Evolutionary conservation across 2,113 vertebrate genomes (phyloP).

Genomic region (Hystrix cristata): DNA sequence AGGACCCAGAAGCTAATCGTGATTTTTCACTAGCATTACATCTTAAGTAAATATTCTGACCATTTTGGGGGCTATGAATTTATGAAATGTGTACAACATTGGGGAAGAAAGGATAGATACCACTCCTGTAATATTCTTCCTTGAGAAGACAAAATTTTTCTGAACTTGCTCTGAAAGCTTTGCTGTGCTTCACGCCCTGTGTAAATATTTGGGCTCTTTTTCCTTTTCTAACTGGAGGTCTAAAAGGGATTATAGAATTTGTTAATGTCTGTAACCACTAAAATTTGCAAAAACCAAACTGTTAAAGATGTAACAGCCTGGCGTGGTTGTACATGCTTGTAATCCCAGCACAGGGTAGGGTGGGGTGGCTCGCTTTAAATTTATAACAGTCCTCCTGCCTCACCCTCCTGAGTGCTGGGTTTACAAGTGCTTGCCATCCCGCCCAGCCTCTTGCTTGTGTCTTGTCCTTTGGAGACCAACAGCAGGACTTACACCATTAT

Average conservation of each 20-base stretch:
- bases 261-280: background rate
- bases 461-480: background rate
- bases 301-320: background rate
- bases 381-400: no score
- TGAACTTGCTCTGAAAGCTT: background rate
- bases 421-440: no score
- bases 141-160: background rate
- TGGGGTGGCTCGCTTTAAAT: no score
- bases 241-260: slow-evolving; percentile 27
- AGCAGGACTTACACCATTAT: background rate
- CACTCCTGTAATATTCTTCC: background rate
- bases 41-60: background rate
- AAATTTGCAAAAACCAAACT: background rate
- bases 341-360: no score
- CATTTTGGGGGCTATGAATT: background rate
- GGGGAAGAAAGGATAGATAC: background rate
- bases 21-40: background rate
- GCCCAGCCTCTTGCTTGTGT: background rate
- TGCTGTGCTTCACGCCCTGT: background rate
- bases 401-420: no score
- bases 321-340: no score
- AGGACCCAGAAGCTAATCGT: background rate
- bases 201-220: background rate
- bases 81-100: background rate
- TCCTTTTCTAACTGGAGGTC: background rate